These are phyloP conservation scores for Oryzias woworae DNA, from an alignment of 2,113 vertebrate species.

Conservation along the genomic window DNA sequence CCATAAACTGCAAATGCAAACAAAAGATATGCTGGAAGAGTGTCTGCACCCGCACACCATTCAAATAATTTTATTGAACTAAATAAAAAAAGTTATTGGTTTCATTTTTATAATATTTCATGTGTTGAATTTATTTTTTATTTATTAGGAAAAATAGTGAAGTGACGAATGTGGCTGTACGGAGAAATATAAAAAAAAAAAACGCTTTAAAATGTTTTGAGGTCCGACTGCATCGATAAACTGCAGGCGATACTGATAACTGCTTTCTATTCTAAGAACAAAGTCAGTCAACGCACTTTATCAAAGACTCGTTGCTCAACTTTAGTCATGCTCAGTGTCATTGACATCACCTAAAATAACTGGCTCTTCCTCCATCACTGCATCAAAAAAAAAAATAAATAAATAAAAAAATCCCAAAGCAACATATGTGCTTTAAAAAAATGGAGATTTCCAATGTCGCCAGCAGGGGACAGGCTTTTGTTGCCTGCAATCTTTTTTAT, in stretches of 20 bases:
- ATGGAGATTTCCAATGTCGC: neutral
- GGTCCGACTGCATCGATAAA: constrained; percentile 46
- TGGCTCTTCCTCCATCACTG: neutral
- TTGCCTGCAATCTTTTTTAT: constrained; percentile 1
- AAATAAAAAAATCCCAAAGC: neutral
- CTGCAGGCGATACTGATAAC: constrained; percentile 19
- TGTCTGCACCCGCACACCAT: too few relatives aligned
- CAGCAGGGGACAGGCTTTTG: constrained; percentile 34
- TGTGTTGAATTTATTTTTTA: too few relatives aligned
- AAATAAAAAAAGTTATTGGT: too few relatives aligned
- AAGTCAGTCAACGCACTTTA: constrained; percentile 44
- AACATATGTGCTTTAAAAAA: neutral
- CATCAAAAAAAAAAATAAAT: constrained; percentile 15
- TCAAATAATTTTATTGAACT: too few relatives aligned
- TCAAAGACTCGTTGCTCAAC: constrained; percentile 52
- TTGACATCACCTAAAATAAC: constrained; percentile 53
- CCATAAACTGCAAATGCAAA: neutral
- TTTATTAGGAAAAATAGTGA: too few relatives aligned
- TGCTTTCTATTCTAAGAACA: constrained; percentile 54
- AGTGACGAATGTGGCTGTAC: too few relatives aligned
- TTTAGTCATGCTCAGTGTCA: constrained; percentile 51
- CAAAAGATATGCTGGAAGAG: neutral
- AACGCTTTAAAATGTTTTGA: constrained; percentile 17
- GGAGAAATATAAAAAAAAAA: neutral
- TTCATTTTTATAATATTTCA: too few relatives aligned